Evolutionary conservation across 92 coral and sea anemone genomes (phyloP).

Genomic region (Phenganax stokvisi): DNA sequence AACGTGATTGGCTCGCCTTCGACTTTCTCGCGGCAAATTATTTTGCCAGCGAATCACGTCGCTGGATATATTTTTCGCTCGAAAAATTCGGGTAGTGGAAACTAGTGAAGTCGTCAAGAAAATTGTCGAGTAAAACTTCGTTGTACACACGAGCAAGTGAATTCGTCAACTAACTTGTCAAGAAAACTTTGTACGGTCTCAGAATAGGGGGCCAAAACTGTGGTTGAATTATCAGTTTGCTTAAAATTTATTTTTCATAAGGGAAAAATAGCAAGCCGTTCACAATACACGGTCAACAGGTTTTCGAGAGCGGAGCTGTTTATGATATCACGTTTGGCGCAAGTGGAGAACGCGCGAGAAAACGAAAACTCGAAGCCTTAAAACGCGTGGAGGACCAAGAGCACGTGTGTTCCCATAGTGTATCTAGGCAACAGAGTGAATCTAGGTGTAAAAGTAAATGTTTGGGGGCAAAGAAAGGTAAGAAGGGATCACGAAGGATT

Average conservation of each 20-base stretch:
- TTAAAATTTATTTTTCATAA: not conserved
- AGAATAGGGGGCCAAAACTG: no score
- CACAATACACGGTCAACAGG: slow-evolving; percentile 21
- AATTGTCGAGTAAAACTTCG: no score
- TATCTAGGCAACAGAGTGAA: slow-evolving; percentile 17
- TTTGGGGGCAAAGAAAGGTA: not conserved
- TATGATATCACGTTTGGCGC: slow-evolving; percentile 23
- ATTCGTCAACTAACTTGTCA: no score
- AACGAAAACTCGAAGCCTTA: slow-evolving; percentile 33
- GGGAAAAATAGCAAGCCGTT: slow-evolving; percentile 29
- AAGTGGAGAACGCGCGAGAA: slow-evolving; percentile 25
- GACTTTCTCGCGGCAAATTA: no score
- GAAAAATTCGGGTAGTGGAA: no score
- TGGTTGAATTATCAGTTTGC: no score
- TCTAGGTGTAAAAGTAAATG: slow-evolving; percentile 13
- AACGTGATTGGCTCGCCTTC: no score
- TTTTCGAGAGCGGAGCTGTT: slow-evolving; percentile 19
- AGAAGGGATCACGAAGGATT: slow-evolving; percentile 15
- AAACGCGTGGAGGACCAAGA: slow-evolving; percentile 26
- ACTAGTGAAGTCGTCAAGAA: no score
- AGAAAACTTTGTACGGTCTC: no score
- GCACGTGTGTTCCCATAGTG: not conserved
- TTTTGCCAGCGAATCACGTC: no score
- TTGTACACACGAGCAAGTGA: no score
- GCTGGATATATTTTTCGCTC: no score